Base-by-base conservation (phyloP, 2,113 vertebrate genomes). In the Labeo catla region DNA sequence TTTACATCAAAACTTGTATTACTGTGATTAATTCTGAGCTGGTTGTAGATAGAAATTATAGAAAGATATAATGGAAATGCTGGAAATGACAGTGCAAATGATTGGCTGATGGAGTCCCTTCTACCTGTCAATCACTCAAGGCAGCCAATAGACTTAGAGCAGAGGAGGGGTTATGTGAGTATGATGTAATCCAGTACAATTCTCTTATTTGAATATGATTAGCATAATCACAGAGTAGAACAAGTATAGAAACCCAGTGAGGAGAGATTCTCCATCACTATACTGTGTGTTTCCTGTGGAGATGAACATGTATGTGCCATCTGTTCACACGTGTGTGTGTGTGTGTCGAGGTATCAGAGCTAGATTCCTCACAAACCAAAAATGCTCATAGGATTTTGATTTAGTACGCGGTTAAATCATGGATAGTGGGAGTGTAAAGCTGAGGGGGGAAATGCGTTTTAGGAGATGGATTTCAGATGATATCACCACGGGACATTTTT, bases 261-360 rank as follows among this genome's bases (percentile, higher is more conserved):
- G 23, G 7, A 57, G 4, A 36, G 28, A 19, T 54, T 39, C 19
- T 79, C 39, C 68, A 72, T 72, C 9, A 13, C 45, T 49, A 13
- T 78, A 78, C 9, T 36, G 49, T 77, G 74, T 47, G 59, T 65
- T 28, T 49, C 78, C 59, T 49, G 78, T 49, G 79, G 45, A 59
- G 50, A 52, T 34, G 16, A 66, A 74, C 83, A 85, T 82, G 83
- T 77, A 88, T 85, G 49, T 85, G n/a, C 76, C 83, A 85, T 81
- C 84, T 85, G 87, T 68, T 85, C 83, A 47, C 19, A n/a, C 57
- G n/a, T 65, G n/a, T 76, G 68, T 84, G 19, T 84, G 19, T 76
- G 59, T 43, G 65, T 68, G 77, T 78, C 0, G 11, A 57, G 50
- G 34, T 7, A 23, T 61, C 52, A n/a, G 81, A 8, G 28, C 16